A percentile compares a stretch with the other conserved stretches of the same genome.
Conservation (phyloP, 1,140 invertebrate species). For the Zaprionus kolodkinae region DNA sequence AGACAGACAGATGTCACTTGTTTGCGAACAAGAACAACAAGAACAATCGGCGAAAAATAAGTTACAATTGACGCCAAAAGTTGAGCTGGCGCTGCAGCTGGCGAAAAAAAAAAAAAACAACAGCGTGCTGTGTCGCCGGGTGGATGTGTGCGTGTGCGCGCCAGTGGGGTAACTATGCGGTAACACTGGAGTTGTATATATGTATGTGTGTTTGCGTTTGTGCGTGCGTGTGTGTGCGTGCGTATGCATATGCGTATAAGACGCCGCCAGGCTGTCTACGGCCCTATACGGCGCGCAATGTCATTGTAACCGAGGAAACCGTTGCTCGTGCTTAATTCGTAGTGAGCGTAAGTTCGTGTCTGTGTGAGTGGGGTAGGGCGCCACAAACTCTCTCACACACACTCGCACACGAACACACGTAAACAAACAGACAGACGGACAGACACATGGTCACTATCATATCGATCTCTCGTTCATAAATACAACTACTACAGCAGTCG, state of each 20-base stretch:
- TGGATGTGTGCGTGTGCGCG: constrained; percentile 19
- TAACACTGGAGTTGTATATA: constrained; percentile 66
- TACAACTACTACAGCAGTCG: constrained; percentile 32
- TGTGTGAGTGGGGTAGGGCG: constrained; percentile 20
- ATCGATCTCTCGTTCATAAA: constrained; percentile 58
- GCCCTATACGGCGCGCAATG: constrained; percentile 57
- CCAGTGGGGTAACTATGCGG: constrained; percentile 57
- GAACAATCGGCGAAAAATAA: constrained; percentile 32
- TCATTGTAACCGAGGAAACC: constrained; percentile 69
- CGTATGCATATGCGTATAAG: constrained; percentile 33
- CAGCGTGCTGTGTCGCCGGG: constrained; percentile 14
- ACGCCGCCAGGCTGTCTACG: constrained; percentile 73
- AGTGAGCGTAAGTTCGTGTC: constrained; percentile 19
- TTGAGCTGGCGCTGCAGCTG: constrained; percentile 34
- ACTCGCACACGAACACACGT: constrained; percentile 25
- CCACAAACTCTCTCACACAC: constrained; percentile 53
- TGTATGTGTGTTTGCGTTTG: not conserved
- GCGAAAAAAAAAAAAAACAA: constrained; percentile 62
- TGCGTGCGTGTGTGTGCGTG: constrained; percentile 4
- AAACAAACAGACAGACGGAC: constrained; percentile 40
- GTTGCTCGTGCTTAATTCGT: constrained; percentile 33
- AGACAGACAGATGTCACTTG: constrained; percentile 45
- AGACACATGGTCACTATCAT: constrained; percentile 55
- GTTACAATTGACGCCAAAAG: constrained; percentile 10
- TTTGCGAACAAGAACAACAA: constrained; percentile 66